phyloP scores from a whole-genome alignment of 2,113 vertebrate species.

The Eudorcas thomsonii region DNA sequence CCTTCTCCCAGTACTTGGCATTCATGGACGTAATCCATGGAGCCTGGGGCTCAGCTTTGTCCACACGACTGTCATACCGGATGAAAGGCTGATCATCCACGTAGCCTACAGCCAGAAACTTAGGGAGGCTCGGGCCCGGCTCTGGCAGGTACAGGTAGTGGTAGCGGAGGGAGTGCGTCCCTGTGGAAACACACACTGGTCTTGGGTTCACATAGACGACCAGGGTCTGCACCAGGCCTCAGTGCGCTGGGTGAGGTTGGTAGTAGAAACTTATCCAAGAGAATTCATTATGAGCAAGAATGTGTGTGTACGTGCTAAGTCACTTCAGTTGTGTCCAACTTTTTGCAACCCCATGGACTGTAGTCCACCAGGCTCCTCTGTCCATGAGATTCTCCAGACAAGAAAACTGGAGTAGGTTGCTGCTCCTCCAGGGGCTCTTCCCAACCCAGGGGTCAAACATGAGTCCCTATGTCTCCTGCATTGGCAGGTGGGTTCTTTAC shows the following conservation, averaged over 20 bases:
- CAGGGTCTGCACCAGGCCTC: background rate
- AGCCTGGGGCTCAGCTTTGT: background rate
- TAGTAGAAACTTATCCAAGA: background rate
- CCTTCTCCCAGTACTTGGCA: background rate
- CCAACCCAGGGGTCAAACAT: background rate
- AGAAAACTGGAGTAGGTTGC: background rate
- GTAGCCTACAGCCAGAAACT: constrained; percentile 23
- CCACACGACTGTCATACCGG: background rate
- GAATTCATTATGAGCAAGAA: background rate
- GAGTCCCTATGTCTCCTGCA: background rate
- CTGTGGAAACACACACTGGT: background rate
- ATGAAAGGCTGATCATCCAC: constrained; percentile 33
- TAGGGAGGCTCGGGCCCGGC: background rate
- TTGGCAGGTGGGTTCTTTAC: background rate
- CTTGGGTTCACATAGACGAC: background rate
- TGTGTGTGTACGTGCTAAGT: background rate
- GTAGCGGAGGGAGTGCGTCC: constrained; percentile 2
- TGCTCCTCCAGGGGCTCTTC: background rate
- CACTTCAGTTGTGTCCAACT: accelerated
- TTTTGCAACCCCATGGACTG: background rate
- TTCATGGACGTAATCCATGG: accelerated
- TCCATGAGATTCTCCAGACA: background rate
- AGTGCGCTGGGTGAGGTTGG: background rate
- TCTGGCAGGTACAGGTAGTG: constrained; percentile 17
- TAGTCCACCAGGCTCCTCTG: background rate